Percentiles rank a stretch among this genome's conserved stretches.
phyloP scores from a whole-genome alignment of 2,113 vertebrate genomes.

The Cnemophilus loriae region DNA sequence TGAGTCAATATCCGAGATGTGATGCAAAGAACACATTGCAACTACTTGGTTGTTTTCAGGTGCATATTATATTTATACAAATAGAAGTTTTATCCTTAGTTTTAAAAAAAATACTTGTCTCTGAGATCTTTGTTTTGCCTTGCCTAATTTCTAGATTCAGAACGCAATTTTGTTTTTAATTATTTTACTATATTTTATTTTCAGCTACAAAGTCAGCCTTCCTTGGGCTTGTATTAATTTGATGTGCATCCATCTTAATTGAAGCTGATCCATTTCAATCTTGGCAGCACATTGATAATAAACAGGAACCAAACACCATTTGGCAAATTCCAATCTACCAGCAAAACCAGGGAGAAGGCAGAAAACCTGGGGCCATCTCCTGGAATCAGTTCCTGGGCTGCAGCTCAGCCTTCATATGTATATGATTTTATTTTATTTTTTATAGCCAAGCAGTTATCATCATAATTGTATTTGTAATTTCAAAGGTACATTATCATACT shows the following conservation, averaged over 20 bases:
- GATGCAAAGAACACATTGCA: neutral
- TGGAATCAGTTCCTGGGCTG: neutral
- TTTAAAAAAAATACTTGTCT: neutral
- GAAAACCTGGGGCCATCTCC: neutral
- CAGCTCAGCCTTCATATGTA: neutral
- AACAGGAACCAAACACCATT: neutral
- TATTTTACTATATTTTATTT: neutral
- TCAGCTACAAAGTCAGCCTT: neutral
- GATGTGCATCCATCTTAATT: slow-evolving; percentile 4
- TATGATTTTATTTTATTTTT: neutral
- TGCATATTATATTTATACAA: neutral
- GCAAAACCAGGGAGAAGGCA: neutral
- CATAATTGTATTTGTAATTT: slow-evolving; percentile 19
- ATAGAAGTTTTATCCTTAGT: neutral
- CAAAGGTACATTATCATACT: neutral
- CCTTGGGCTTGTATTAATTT: neutral
- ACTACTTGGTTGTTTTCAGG: neutral
- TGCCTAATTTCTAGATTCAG: neutral
- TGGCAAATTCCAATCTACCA: neutral
- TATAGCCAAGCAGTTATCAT: neutral
- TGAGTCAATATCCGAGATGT: neutral
- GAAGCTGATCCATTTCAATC: neutral
- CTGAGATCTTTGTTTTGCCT: neutral
- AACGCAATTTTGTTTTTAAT: neutral
- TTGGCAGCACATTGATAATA: neutral